Conservation (phyloP, 2,113 vertebrate species). For the Albula glossodonta region DNA sequence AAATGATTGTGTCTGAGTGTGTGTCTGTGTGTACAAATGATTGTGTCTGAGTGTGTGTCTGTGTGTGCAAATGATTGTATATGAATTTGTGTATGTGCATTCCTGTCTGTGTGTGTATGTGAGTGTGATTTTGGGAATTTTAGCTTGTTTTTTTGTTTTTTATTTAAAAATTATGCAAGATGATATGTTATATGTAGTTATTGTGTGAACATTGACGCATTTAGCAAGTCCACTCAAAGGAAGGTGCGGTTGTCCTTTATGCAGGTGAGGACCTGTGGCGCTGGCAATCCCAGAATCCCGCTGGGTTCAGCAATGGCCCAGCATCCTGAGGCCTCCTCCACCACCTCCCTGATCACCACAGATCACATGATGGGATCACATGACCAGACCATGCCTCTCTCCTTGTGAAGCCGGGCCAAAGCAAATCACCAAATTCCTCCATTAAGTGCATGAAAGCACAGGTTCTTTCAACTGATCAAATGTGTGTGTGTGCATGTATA, state of each 20-base stretch:
- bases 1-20: not conserved
- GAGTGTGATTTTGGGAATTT: too few relatives aligned
- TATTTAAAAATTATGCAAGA: too few relatives aligned
- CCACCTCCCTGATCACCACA: conserved; percentile 4
- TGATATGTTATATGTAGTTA: too few relatives aligned
- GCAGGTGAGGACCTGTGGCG: conserved; percentile 94
- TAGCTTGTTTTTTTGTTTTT: too few relatives aligned
- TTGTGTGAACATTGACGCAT: too few relatives aligned
- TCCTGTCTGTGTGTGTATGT: too few relatives aligned
- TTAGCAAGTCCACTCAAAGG: too few relatives aligned
- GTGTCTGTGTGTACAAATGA: not conserved
- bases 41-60: not conserved
- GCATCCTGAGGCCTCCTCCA: conserved; percentile 47
- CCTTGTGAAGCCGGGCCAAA: not conserved
- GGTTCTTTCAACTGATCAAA: not conserved
- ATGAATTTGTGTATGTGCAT: too few relatives aligned
- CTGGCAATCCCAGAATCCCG: conserved; percentile 93
- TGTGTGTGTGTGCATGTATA: not conserved
- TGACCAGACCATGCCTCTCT: not conserved
- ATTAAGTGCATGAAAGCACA: not conserved
- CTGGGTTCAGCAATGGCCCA: conserved; percentile 71
- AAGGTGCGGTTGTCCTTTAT: not conserved
- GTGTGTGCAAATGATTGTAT: too few relatives aligned
- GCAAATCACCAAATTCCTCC: not conserved
- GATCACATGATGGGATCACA: not conserved